A percentile compares a stretch with the other conserved stretches of the same genome.
Conservation (phyloP, 1,140 invertebrate genomes). For the Tetragonula clypearis region DNA sequence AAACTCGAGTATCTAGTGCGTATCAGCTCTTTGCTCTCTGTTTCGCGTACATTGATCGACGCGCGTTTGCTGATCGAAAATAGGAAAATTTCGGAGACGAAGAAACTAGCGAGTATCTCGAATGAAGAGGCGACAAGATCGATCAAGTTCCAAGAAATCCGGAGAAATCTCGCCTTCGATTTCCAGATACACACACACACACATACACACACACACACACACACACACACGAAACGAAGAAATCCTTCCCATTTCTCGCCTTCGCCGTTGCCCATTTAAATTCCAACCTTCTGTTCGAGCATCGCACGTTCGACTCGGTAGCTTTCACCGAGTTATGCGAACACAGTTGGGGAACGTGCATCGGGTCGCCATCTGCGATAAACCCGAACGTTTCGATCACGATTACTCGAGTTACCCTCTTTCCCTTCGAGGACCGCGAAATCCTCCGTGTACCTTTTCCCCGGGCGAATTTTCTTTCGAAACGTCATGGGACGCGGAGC, state of each 20-base stretch:
- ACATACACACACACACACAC: too few species aligned
- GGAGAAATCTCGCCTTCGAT: too few species aligned
- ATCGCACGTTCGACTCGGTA: too few species aligned
- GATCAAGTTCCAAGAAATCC: neutral
- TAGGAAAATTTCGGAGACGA: neutral
- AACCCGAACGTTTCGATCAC: neutral
- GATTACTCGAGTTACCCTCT: neutral
- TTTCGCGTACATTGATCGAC: constrained; percentile 5
- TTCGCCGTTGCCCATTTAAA: neutral
- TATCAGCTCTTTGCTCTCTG: neutral
- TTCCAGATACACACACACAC: too few species aligned
- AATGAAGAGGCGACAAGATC: neutral
- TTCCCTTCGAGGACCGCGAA: too few species aligned
- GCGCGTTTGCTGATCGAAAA: too few species aligned
- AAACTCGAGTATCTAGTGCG: neutral
- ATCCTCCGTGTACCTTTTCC: neutral
- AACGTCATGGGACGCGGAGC: neutral
- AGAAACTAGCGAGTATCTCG: neutral
- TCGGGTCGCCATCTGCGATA: neutral
- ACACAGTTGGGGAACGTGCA: neutral
- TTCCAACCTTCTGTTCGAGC: neutral
- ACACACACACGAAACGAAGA: neutral
- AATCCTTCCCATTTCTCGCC: neutral
- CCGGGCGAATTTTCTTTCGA: neutral
- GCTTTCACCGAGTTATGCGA: too few species aligned